phyloP scores from a whole-genome alignment of 2,797 vertebrate genomes.

The Sparidentex hasta region DNA sequence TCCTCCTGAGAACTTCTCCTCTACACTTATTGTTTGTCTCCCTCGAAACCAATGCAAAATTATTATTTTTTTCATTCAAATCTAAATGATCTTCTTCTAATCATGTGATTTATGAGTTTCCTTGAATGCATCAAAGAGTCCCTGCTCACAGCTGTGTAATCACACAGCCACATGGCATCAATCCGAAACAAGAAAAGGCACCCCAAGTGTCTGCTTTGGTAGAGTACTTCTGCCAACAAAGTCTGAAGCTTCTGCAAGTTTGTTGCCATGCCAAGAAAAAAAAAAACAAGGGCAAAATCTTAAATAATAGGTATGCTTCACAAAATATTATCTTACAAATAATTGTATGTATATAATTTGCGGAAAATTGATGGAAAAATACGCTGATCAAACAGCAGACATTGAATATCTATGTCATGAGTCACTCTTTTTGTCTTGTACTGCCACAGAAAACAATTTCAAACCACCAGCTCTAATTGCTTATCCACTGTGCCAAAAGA shows the following conservation, averaged over 20 bases:
- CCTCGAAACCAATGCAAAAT: background rate
- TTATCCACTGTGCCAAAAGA: conserved; percentile 25
- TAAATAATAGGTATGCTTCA: background rate
- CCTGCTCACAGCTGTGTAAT: conserved; percentile 2
- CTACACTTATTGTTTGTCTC: background rate
- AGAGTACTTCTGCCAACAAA: conserved; percentile 2
- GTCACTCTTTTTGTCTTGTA: background rate
- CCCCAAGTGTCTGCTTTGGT: conserved; percentile 20
- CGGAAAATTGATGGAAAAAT: conserved; percentile 8
- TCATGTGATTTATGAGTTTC: conserved; percentile 14
- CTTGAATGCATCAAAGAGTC: conserved; percentile 9
- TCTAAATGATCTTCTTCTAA: background rate
- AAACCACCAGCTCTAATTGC: conserved; percentile 14
- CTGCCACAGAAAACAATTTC: background rate
- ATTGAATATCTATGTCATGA: background rate
- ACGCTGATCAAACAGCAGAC: background rate
- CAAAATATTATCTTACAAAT: background rate
- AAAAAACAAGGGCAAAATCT: background rate
- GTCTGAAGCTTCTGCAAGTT: conserved; percentile 18
- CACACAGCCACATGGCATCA: conserved; percentile 2
- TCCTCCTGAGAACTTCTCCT: too few species aligned
- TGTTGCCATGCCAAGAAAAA: background rate
- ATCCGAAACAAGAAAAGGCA: conserved; percentile 8
- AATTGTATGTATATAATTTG: conserved; percentile 4
- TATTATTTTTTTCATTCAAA: background rate